phyloP scores from a whole-genome alignment of 2,113 vertebrate genomes.

The Ranitomeya imitator region DNA sequence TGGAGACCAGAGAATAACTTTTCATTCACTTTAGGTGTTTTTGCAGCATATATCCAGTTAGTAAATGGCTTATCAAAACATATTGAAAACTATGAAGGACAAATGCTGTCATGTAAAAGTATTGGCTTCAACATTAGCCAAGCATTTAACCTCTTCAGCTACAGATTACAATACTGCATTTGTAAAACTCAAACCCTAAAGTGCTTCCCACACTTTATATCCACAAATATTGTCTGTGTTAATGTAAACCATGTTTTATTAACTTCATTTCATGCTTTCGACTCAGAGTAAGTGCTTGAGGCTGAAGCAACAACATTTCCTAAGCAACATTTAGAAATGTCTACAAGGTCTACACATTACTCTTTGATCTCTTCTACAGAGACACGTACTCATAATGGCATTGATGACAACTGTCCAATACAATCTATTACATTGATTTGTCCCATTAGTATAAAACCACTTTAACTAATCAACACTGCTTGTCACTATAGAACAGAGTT shows the following conservation, averaged over 20 bases:
- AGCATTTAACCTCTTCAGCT: background rate
- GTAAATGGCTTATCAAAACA: background rate
- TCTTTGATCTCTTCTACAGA: background rate
- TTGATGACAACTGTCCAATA: background rate
- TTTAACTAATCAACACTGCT: background rate
- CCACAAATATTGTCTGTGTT: background rate
- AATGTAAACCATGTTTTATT: background rate
- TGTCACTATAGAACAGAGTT: background rate
- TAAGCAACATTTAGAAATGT: background rate
- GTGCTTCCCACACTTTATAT: background rate
- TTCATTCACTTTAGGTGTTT: background rate
- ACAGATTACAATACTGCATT: background rate
- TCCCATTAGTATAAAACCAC: background rate
- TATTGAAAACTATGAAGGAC: no score
- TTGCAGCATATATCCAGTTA: background rate
- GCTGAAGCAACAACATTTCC: background rate
- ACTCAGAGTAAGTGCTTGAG: background rate
- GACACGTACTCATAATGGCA: background rate
- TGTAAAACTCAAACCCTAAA: background rate
- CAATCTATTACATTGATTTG: background rate
- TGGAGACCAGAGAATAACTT: no score
- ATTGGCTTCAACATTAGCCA: no score
- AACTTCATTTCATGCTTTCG: background rate
- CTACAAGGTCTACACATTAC: background rate
- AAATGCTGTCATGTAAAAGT: no score